These are phyloP conservation scores for Zoanthus solanderi DNA, from an alignment of 92 coral and sea anemone species.

Conservation along the genomic window DNA sequence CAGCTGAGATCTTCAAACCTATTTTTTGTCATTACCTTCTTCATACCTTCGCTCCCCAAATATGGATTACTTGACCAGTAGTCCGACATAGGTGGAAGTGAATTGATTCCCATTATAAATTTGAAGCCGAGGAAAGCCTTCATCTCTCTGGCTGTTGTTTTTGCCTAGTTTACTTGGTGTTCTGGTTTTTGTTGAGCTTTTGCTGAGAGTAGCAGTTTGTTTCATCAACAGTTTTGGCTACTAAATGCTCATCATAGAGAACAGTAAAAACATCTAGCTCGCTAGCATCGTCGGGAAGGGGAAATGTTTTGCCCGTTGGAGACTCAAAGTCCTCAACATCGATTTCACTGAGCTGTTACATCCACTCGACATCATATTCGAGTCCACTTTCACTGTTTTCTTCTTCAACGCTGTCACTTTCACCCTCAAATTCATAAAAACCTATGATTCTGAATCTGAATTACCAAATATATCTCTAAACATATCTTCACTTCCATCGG, in stretches of 20 bases:
- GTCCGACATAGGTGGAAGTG: constrained; percentile 10
- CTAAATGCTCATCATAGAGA: neutral
- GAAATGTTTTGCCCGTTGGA: constrained; percentile 10
- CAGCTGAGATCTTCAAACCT: constrained; percentile 8
- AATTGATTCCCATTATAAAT: neutral
- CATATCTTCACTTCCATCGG: no score
- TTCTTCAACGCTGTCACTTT: neutral
- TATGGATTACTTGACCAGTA: constrained; percentile 27
- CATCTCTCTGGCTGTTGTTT: no score
- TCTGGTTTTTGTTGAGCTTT: no score
- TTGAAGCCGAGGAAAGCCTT: no score
- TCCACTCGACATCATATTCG: neutral
- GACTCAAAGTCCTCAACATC: constrained; percentile 19
- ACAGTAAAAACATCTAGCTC: constrained; percentile 15
- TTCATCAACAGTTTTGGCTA: constrained; percentile 11
- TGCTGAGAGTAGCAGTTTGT: no score
- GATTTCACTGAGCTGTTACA: neutral
- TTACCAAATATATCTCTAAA: no score
- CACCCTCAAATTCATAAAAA: no score
- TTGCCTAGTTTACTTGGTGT: no score
- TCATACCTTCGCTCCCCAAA: constrained; percentile 1
- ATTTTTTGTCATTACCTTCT: constrained; percentile 18
- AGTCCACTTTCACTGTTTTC: neutral
- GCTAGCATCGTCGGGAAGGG: constrained; percentile 16
- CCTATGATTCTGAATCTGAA: no score